phyloP scores from a whole-genome alignment of 1,140 invertebrate genomes.

The Aphis craccivora region DNA sequence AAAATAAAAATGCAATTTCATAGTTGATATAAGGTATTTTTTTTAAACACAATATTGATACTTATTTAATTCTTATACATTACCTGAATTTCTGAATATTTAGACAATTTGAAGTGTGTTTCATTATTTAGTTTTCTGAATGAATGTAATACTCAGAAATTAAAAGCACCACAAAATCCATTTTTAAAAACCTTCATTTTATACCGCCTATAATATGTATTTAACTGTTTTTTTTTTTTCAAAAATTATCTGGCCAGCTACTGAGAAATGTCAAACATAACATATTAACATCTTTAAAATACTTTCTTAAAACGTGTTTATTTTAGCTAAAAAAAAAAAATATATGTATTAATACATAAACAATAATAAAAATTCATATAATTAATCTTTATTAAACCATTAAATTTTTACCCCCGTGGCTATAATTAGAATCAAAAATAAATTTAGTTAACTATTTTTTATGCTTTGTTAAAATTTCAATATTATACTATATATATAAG shows the following conservation, averaged over 20 bases:
- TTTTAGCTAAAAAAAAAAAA: background rate
- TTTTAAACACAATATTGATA: background rate
- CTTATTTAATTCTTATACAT: background rate
- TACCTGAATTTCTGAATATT: background rate
- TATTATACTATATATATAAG: background rate
- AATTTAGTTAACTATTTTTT: background rate
- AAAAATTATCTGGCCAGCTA: background rate
- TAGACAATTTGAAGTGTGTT: background rate
- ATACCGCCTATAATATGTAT: background rate
- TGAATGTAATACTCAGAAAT: background rate
- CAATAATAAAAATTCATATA: background rate
- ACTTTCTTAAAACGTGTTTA: background rate
- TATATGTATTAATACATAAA: background rate
- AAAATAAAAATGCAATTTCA: background rate
- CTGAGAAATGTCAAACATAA: background rate
- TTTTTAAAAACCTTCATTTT: background rate
- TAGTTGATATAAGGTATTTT: background rate
- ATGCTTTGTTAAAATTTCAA: background rate
- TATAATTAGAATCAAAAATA: background rate
- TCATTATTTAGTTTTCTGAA: background rate
- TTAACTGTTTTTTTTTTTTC: background rate
- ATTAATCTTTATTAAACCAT: background rate
- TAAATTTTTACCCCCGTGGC: accelerated
- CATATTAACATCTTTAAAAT: background rate
- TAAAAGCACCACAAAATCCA: accelerated